Conservation (phyloP, 1,140 invertebrate species). For the Tenebrio molitor region DNA sequence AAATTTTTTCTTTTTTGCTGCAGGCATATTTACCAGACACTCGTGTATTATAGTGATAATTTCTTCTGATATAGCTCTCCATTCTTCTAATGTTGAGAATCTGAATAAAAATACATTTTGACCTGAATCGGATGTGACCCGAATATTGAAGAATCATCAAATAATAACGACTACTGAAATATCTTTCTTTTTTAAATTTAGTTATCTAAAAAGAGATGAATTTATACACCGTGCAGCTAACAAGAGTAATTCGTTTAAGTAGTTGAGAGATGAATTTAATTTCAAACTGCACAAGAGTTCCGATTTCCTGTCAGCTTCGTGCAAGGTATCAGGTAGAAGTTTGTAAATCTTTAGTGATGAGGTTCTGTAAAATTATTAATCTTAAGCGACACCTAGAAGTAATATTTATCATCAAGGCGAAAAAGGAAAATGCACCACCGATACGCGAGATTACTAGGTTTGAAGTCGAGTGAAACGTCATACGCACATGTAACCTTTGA, state of each 20-base stretch:
- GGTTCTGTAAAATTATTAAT: constrained; percentile 18
- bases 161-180: constrained; percentile 5
- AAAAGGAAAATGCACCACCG: constrained; percentile 16
- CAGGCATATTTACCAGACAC: constrained; percentile 52
- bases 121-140: neutral
- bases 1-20: constrained; percentile 53
- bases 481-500: no score
- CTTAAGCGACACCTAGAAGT: neutral
- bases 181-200: neutral
- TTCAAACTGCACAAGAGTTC: constrained; percentile 7
- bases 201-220: constrained; percentile 20
- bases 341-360: constrained; percentile 2
- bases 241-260: constrained; percentile 30
- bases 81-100: constrained; percentile 49
- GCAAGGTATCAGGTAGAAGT: neutral
- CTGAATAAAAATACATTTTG: constrained; percentile 11
- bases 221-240: constrained; percentile 4
- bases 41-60: constrained; percentile 53
- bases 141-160: constrained; percentile 23
- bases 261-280: constrained; percentile 8
- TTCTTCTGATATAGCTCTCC: constrained; percentile 56
- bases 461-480: no score
- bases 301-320: constrained; percentile 1
- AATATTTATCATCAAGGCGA: constrained; percentile 4
- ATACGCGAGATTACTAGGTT: constrained; percentile 36